Evolutionary conservation across 2,113 vertebrate species (phyloP), one percentile per base, ranked within the genome.

Genomic region (Amblyopsis rosae): DNA sequence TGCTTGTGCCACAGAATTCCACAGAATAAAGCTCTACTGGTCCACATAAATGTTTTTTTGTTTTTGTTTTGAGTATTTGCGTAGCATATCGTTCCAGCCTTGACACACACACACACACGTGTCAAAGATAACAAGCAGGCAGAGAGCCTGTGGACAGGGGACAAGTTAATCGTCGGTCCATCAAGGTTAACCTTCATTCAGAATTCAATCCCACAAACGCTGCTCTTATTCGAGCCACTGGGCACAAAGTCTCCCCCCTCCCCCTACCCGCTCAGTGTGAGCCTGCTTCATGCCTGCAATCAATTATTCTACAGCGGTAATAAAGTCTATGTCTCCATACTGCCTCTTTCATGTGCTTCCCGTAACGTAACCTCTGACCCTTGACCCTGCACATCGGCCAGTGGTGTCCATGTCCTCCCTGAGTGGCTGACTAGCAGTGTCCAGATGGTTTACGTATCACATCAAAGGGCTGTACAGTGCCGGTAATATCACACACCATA

Each of bases 321-420:
- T 93, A 93, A 92, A 91, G 70, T 83, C 89, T 85, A 82, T 72
- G 67, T 50, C 79, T 75, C 80, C 86, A 83, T 76, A 65, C 66
- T 53, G 82, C 77, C 81, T 67, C 89, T 93, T 92, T 93, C 88
- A 92, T 91, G 87, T 91, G 83, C 84, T 75, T 76, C 72, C 78
- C 79, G 77, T 54, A 79, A 76, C 70, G 51, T 70, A 70, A 85
- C 82, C 87, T 82, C 70, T 83, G 83, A 90, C 86, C 90, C 73
- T 64, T 67, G 81, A 82, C 87, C 87, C 54, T 76, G 67, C 81
- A 72, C 73, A 65, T 80, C 70, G 76, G 73, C 72, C 82, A 77
- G 73, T 75, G 79, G 82, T 79, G 75, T 82, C 80, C 62, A 67
- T 69, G 61, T 77, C 76, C 76, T 72, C 73, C 50, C 65, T 55